phyloP scores from a whole-genome alignment of 2,888 invertebrate species.

The Lithosia quadra region DNA sequence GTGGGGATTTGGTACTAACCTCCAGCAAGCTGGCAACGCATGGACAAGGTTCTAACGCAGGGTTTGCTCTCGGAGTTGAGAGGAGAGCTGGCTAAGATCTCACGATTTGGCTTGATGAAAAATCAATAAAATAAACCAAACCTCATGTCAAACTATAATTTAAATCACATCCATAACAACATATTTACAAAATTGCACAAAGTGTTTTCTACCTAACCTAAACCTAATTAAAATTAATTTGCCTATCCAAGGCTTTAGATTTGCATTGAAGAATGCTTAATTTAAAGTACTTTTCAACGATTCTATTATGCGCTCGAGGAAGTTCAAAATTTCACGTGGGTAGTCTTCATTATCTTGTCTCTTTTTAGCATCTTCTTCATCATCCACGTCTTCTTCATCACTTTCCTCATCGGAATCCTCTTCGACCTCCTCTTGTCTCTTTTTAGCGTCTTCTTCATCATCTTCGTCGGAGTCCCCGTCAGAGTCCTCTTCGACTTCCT shows the following conservation, averaged over 20 bases:
- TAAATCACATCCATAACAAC: conserved; percentile 50
- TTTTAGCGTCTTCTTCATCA: conserved; percentile 1
- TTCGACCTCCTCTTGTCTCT: conserved; percentile 12
- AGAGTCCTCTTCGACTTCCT: conserved; percentile 21
- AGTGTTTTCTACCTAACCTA: conserved; percentile 68
- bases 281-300: conserved; percentile 61
- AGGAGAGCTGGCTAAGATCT: background rate
- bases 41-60: too few species aligned
- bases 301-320: conserved; percentile 65
- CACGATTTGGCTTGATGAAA: too few species aligned
- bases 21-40: too few species aligned
- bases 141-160: conserved; percentile 46
- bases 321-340: conserved; percentile 35
- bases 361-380: too few species aligned
- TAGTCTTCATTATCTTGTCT: too few species aligned
- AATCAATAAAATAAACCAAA: background rate
- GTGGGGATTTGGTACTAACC: too few species aligned
- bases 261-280: conserved; percentile 65
- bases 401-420: background rate
- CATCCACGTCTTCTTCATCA: conserved; percentile 20
- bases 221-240: conserved; percentile 52
- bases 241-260: conserved; percentile 56
- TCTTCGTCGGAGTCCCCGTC: conserved; percentile 16
- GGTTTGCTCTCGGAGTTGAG: background rate
- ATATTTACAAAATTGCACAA: conserved; percentile 86